phyloP scores from a whole-genome alignment of 2,113 vertebrate genomes.

The Myodes glareolus region DNA sequence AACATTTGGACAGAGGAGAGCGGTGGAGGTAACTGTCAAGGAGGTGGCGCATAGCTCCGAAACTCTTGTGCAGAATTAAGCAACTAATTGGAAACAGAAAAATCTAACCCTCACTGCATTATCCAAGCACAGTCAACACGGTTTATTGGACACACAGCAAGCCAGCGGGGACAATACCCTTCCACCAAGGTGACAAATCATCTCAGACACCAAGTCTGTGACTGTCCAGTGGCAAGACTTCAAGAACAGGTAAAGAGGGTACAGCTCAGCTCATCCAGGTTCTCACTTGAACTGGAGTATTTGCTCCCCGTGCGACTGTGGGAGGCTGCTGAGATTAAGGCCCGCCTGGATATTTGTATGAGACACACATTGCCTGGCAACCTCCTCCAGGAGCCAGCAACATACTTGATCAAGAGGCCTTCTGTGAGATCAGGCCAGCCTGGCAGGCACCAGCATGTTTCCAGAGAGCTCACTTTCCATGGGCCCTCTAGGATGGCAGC shows the following conservation, averaged over 20 bases:
- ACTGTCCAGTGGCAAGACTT: conserved; percentile 13
- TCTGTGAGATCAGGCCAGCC: background rate
- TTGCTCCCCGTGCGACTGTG: fast-evolving
- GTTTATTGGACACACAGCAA: background rate
- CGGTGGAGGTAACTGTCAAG: background rate
- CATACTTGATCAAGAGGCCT: background rate
- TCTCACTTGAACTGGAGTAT: background rate
- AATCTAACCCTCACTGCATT: background rate
- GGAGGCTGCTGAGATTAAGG: background rate
- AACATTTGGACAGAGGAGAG: background rate
- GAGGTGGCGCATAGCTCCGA: background rate
- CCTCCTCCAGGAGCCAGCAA: background rate
- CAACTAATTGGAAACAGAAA: background rate
- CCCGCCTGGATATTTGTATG: background rate
- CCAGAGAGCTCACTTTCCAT: background rate
- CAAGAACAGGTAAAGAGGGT: background rate
- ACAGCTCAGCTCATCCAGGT: background rate
- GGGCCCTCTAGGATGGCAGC: background rate
- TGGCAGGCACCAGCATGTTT: background rate
- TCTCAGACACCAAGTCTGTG: background rate
- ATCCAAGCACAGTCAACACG: background rate
- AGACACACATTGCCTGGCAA: background rate
- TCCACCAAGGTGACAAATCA: background rate
- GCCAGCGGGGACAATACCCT: background rate
- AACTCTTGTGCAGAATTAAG: background rate